Percentiles rank a stretch among this genome's conserved stretches.
Conservation (phyloP, 2,797 vertebrate species). For the Scyliorhinus canicula region DNA sequence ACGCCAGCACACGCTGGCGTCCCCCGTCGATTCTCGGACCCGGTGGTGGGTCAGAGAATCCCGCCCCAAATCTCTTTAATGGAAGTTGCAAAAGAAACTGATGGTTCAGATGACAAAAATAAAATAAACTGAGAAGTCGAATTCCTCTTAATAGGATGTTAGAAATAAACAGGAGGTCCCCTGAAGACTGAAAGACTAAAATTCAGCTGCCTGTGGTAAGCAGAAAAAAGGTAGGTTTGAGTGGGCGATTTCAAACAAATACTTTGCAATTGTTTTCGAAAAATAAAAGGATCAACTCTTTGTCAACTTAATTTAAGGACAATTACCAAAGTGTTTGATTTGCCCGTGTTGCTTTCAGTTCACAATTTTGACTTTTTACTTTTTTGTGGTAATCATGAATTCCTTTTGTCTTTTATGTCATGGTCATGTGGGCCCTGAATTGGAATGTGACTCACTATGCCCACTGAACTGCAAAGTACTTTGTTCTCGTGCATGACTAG, state of each 20-base stretch:
- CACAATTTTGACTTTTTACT: not conserved
- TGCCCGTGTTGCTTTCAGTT: not conserved
- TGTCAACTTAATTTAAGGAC: not conserved
- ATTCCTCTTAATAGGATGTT: not conserved
- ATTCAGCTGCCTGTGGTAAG: not conserved
- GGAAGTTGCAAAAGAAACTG: not conserved
- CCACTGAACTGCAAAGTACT: not conserved
- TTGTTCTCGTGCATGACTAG: not conserved
- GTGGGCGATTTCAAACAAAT: not conserved
- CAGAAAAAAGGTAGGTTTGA: not conserved
- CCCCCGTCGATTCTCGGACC: too few relatives aligned
- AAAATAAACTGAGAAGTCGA: not conserved
- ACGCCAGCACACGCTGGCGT: too few relatives aligned
- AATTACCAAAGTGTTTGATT: not conserved
- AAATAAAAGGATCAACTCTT: not conserved
- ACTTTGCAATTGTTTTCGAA: not conserved
- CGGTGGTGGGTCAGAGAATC: too few relatives aligned
- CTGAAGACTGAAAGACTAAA: not conserved
- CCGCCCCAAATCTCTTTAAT: not conserved
- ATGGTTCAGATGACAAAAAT: not conserved
- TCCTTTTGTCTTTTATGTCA: not conserved
- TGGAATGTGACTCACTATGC: not conserved
- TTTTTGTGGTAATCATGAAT: not conserved
- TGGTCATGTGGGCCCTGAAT: not conserved
- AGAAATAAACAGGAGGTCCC: not conserved